These are phyloP conservation scores for Ahaetulla prasina DNA, from an alignment of 2,113 vertebrate genomes.

Conservation along the genomic window DNA sequence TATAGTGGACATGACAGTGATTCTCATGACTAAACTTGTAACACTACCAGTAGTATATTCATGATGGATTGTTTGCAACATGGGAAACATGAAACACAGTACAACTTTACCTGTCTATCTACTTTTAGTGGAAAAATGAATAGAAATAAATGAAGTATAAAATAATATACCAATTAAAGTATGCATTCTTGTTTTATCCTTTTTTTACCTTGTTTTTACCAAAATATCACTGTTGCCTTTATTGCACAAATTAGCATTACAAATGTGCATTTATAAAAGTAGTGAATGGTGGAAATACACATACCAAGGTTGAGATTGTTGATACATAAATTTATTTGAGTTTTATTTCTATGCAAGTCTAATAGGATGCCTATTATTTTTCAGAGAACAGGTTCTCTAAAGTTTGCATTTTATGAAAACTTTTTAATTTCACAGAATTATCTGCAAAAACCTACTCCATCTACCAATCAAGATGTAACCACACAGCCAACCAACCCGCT, in stretches of 20 bases:
- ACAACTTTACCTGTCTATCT: not conserved
- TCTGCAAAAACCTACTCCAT: no score
- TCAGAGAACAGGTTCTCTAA: constrained; percentile 6
- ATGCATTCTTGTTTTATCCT: not conserved
- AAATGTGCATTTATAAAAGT: constrained; percentile 13
- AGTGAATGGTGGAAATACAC: not conserved
- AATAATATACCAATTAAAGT: not conserved
- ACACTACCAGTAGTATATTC: not conserved
- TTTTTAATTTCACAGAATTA: constrained; percentile 48
- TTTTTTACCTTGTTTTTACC: not conserved
- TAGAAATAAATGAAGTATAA: not conserved
- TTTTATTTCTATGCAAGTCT: not conserved
- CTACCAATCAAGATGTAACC: no score
- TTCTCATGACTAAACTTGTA: not conserved
- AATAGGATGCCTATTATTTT: not conserved
- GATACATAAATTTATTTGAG: not conserved
- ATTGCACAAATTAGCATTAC: constrained; percentile 9
- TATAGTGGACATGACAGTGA: not conserved
- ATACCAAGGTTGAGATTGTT: not conserved
- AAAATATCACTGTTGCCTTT: not conserved
- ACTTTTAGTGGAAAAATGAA: not conserved
- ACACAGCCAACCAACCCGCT: no score
- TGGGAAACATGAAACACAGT: not conserved
- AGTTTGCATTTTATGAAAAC: constrained; percentile 41
- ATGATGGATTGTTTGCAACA: not conserved